These are phyloP conservation scores for Drosophila biarmipes DNA, from an alignment of 1,140 invertebrate genomes.

Conservation along the genomic window DNA sequence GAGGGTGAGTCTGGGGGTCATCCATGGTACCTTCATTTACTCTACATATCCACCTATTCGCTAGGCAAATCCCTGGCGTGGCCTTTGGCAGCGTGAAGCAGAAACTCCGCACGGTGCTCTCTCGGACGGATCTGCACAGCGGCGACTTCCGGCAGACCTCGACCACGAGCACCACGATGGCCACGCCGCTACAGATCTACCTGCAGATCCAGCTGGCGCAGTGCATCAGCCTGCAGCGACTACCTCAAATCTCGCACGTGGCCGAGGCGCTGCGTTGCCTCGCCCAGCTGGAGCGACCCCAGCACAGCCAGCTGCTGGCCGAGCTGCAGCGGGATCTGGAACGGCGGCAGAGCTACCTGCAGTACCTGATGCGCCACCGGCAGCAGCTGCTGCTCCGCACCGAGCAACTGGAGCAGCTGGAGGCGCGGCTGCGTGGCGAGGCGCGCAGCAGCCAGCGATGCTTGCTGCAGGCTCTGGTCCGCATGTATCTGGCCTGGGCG, in stretches of 20 bases:
- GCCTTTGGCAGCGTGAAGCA: slow-evolving; percentile 94
- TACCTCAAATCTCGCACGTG: slow-evolving; percentile 92
- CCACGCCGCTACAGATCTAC: slow-evolving; percentile 85
- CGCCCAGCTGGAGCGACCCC: slow-evolving; percentile 89
- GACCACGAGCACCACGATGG: slow-evolving; percentile 46
- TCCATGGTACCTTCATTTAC: neutral
- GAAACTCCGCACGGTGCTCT: slow-evolving; percentile 96
- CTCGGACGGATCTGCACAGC: slow-evolving; percentile 90
- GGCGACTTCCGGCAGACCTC: slow-evolving; percentile 82
- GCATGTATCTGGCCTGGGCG: slow-evolving; percentile 91
- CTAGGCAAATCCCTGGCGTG: slow-evolving; percentile 47
- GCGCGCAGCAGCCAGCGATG: slow-evolving; percentile 91
- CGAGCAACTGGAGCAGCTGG: slow-evolving; percentile 90
- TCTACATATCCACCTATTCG: neutral
- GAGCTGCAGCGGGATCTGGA: slow-evolving; percentile 93
- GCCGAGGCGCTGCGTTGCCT: slow-evolving; percentile 92
- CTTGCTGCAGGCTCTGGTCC: slow-evolving; percentile 91
- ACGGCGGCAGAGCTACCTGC: slow-evolving; percentile 91
- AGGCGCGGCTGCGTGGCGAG: slow-evolving; percentile 89
- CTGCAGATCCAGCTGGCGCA: slow-evolving; percentile 93
- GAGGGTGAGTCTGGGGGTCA: slow-evolving; percentile 41
- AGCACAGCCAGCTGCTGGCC: slow-evolving; percentile 90
- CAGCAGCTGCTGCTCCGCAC: slow-evolving; percentile 93
- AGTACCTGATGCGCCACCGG: slow-evolving; percentile 93
- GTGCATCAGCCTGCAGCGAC: slow-evolving; percentile 93